phyloP scores from a whole-genome alignment of 2,888 invertebrate genomes.

The Drosophila ochracea region DNA sequence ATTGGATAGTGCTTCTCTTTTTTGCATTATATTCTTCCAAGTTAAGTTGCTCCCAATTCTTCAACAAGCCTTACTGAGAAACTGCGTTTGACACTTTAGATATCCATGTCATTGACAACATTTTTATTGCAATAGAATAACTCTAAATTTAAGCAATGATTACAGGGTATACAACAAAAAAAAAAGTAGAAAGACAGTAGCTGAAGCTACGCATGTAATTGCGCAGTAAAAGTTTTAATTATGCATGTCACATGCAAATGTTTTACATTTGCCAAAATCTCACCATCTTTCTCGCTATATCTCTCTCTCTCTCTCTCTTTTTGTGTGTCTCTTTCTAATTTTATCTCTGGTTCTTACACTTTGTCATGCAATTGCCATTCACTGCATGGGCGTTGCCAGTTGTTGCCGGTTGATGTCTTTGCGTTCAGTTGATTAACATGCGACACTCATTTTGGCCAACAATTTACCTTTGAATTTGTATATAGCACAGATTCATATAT shows the following conservation, averaged over 20 bases:
- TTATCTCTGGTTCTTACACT: slow-evolving; percentile 1
- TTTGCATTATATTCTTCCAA: too few species aligned
- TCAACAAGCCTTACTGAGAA: too few species aligned
- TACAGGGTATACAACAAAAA: slow-evolving; percentile 26
- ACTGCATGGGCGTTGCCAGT: slow-evolving; percentile 42
- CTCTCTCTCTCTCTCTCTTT: background rate
- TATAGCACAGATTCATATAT: slow-evolving; percentile 2
- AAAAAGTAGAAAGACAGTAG: slow-evolving; percentile 41
- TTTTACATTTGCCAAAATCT: slow-evolving; percentile 60
- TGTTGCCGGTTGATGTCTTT: slow-evolving; percentile 10
- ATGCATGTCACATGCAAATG: slow-evolving; percentile 75
- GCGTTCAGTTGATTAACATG: slow-evolving; percentile 34
- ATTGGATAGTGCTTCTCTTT: too few species aligned
- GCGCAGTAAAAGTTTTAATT: slow-evolving; percentile 70
- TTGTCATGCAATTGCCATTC: slow-evolving; percentile 6
- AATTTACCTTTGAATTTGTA: slow-evolving; percentile 51
- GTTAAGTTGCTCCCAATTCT: too few species aligned
- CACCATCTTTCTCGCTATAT: slow-evolving; percentile 7
- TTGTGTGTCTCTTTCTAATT: background rate
- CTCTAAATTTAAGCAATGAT: background rate
- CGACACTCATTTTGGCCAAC: slow-evolving; percentile 48
- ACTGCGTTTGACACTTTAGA: too few species aligned
- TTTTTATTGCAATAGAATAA: background rate
- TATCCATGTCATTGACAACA: background rate
- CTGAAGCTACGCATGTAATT: slow-evolving; percentile 41